Percentiles rank a stretch among this genome's conserved stretches.
phyloP scores from a whole-genome alignment of 2,797 vertebrate species.

The Pangasius macronema region DNA sequence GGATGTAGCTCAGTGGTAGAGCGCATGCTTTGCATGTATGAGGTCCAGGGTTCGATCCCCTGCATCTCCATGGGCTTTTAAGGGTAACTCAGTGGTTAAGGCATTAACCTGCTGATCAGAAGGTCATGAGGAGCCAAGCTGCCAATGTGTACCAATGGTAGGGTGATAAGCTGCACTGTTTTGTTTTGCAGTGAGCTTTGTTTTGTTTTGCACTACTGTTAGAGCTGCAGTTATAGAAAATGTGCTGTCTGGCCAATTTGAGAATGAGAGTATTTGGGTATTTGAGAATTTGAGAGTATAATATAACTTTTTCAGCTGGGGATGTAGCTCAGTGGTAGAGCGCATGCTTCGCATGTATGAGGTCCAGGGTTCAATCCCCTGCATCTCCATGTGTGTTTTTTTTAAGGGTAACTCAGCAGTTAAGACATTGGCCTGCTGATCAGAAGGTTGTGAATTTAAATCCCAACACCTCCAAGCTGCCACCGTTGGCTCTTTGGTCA shows the following conservation, averaged over 20 bases:
- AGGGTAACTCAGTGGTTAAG: background rate
- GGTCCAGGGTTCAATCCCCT: slow-evolving; percentile 59
- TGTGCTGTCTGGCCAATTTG: too few relatives aligned
- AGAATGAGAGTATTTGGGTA: too few relatives aligned
- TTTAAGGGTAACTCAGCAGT: background rate
- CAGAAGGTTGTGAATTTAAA: background rate
- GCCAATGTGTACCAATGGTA: too few relatives aligned
- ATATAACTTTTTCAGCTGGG: rapidly evolving
- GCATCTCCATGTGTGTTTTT: slow-evolving; percentile 21
- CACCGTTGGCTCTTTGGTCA: background rate
- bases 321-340: slow-evolving; percentile 53
- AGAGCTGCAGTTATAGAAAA: too few relatives aligned
- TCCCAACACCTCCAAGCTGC: background rate
- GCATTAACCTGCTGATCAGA: background rate
- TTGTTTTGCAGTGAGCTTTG: too few relatives aligned
- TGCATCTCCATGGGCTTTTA: background rate
- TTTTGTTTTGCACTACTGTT: too few relatives aligned
- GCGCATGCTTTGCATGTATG: slow-evolving; percentile 62
- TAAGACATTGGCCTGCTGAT: background rate
- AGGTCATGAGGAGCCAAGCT: background rate
- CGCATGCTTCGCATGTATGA: slow-evolving; percentile 62
- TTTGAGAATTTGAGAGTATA: too few relatives aligned
- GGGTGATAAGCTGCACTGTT: too few relatives aligned
- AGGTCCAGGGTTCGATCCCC: slow-evolving; percentile 60
- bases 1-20: slow-evolving; percentile 52